Base-by-base conservation (phyloP, 2,797 vertebrate species). In the Miopithecus talapoin region DNA sequence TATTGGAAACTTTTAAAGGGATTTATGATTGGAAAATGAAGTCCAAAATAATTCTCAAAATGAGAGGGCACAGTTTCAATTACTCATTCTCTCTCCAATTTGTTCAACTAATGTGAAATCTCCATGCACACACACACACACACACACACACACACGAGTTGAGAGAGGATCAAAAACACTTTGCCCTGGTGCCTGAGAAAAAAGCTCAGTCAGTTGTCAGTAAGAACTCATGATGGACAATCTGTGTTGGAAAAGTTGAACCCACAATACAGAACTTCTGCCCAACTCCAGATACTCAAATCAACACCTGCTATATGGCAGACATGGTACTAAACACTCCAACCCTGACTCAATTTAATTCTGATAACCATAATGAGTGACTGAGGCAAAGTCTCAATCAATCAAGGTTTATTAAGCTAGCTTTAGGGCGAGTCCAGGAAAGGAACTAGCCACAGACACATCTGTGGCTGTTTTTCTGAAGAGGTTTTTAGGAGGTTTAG, bases 41-140 rank as follows among this genome's bases (percentile, higher is more conserved):
- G 46, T 80, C 41, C 80, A 74, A 90, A 85, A 88, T 90, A 92
- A 89, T 92, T 96, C 61, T 93, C 85, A 95, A 91, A 81, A 53
- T 90, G 46, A 95, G 53, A 86, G 4, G 74, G 48, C 5, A 79
- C 12, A 55, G n/a, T 94, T 97, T 96, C 72, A 70, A 12, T 36
- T 57, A 43, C 2, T 4, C 8, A 75, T 89, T 95, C 50, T 80
- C 41, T 90, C 21, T 79, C 46, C 13, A 41, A 7, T 95, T 96
- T 93, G 11, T 83, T 95, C 48, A 91, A 41, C 16, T 57, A 64
- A 26, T 28, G 33, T 85, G 75, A 57, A 83, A 90, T 93, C 43
- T 96, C 72, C 19, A 92, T 57, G 48, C 83, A 87, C 5, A 75
- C 36, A 80, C 30, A 39, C 30, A 39, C 57, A 79, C 30, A 70